A percentile compares a stretch with the other conserved stretches of the same genome.
Evolutionary conservation across 2,797 vertebrate genomes (phyloP).

Genomic region (Octomys mimax): DNA sequence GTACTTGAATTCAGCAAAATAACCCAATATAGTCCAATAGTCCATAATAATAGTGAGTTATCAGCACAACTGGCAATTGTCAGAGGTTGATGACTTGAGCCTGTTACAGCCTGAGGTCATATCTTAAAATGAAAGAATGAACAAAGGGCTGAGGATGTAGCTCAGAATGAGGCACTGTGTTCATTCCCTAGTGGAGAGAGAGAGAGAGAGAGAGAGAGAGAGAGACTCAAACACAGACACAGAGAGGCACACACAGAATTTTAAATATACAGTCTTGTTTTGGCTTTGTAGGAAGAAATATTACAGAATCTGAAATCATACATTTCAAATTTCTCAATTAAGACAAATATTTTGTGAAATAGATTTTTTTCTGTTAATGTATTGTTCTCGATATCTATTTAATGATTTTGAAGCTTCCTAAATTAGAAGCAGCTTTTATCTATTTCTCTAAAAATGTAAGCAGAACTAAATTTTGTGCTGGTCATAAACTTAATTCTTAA

Average conservation of each 20-base stretch:
- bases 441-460: not conserved
- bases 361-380: not conserved
- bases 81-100: no score
- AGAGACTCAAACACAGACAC: no score
- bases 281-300: not conserved
- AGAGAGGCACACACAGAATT: no score
- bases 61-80: no score
- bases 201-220: not conserved
- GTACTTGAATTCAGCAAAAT: no score
- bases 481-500: not conserved
- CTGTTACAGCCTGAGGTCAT: not conserved
- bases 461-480: not conserved
- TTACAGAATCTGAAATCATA: not conserved
- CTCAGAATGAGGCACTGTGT: not conserved
- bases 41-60: no score
- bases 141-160: not conserved
- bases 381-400: not conserved
- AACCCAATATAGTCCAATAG: no score
- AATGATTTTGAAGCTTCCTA: not conserved
- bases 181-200: not conserved
- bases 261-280: not conserved
- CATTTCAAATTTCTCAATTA: constrained; percentile 5
- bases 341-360: not conserved
- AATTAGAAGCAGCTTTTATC: not conserved
- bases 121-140: not conserved